phyloP scores from a whole-genome alignment of 2,113 vertebrate species.

The Apteryx mantelli region DNA sequence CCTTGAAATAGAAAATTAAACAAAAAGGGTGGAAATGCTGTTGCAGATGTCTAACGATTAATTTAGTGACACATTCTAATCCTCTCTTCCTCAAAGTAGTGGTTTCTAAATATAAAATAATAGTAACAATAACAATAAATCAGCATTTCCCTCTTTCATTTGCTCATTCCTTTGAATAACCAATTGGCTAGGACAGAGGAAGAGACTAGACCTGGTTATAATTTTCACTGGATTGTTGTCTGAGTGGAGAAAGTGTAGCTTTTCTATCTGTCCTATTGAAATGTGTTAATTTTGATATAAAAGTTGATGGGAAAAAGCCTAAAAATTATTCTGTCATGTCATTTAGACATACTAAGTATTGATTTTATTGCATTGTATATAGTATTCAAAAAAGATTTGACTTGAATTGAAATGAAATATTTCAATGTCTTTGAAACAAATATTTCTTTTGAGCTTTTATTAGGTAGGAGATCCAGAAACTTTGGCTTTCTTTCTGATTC shows the following conservation, averaged over 20 bases:
- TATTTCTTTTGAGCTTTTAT: not conserved
- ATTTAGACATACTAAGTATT: not conserved
- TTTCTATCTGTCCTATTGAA: not conserved
- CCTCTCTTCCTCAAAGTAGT: not conserved
- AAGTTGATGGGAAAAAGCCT: not conserved
- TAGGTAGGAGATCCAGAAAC: not conserved
- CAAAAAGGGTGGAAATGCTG: not conserved
- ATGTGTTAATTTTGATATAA: not conserved
- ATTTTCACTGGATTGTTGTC: not conserved
- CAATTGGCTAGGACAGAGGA: not conserved
- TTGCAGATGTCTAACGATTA: not conserved
- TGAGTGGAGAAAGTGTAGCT: not conserved
- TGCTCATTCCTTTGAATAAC: not conserved
- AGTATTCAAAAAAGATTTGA: not conserved
- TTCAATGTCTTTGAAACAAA: not conserved
- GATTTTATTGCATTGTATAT: not conserved
- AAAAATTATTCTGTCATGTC: not conserved
- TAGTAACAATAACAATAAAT: not conserved
- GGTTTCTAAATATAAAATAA: not conserved
- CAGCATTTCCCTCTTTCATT: not conserved
- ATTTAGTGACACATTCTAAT: not conserved
- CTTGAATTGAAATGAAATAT: not conserved
- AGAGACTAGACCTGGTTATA: not conserved
- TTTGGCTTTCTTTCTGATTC: not conserved
- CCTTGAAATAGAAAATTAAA: not conserved